phyloP scores from a whole-genome alignment of 1,140 invertebrate species.

The Neodiprion virginianus region DNA sequence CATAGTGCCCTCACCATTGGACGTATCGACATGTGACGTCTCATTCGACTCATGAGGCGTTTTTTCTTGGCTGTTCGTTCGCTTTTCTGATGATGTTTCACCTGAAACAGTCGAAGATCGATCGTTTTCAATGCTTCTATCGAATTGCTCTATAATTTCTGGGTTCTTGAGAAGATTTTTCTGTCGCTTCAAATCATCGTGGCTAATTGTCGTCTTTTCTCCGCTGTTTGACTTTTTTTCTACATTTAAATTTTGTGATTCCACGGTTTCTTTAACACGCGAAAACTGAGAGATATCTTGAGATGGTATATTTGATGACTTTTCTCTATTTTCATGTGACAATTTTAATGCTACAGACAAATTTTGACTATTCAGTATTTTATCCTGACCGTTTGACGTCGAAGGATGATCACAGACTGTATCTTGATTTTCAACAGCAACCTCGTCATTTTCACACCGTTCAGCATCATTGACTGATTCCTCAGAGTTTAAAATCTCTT shows the following conservation, averaged over 20 bases:
- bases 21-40: neutral
- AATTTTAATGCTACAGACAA: neutral
- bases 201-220: neutral
- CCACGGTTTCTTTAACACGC: neutral
- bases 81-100: neutral
- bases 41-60: neutral
- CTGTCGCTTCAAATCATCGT: neutral
- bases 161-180: neutral
- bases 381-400: neutral
- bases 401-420: neutral
- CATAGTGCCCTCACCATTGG: neutral
- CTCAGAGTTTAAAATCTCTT: neutral
- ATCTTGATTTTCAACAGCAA: neutral
- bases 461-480: neutral
- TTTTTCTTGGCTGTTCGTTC: neutral
- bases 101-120: conserved; percentile 3
- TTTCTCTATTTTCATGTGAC: neutral
- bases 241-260: neutral
- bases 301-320: neutral
- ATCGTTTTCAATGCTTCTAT: conserved; percentile 6
- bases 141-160: neutral
- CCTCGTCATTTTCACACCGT: neutral
- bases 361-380: neutral
- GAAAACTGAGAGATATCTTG: neutral
- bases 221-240: neutral